Conservation (phyloP, 2,113 vertebrate genomes). For the Tamias sibiricus region DNA sequence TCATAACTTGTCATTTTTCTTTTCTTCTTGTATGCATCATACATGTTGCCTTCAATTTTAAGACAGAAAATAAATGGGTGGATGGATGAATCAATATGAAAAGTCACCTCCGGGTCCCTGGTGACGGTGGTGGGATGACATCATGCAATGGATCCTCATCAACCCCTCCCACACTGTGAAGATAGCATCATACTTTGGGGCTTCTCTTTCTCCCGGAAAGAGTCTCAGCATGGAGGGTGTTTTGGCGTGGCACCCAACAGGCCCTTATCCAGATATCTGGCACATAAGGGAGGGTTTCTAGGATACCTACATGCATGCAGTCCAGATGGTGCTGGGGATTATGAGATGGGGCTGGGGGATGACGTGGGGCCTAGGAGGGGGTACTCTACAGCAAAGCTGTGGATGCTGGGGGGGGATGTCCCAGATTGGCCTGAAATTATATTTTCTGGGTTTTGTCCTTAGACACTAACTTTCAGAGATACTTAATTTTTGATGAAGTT, state of each 20-base stretch:
- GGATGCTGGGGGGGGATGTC: neutral
- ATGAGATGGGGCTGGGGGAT: neutral
- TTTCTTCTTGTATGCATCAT: neutral
- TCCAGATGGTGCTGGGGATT: neutral
- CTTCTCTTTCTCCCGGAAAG: neutral
- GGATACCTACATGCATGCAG: neutral
- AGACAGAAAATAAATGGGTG: neutral
- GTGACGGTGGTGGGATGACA: neutral
- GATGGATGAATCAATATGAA: neutral
- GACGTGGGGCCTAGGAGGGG: neutral
- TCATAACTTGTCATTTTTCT: neutral
- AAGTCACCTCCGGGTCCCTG: neutral
- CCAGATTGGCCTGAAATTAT: neutral
- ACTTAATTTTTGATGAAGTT: neutral
- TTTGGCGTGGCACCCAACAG: neutral
- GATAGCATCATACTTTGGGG: neutral
- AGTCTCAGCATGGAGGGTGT: neutral
- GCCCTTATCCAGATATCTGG: neutral
- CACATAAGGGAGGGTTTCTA: neutral
- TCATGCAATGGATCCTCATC: accelerated
- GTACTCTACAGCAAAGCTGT: neutral
- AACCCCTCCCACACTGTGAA: neutral
- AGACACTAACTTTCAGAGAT: neutral
- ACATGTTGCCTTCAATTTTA: neutral
- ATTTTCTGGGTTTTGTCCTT: neutral